Conservation (phyloP, 2,113 vertebrate species). For the Gobiocypris rarus region DNA sequence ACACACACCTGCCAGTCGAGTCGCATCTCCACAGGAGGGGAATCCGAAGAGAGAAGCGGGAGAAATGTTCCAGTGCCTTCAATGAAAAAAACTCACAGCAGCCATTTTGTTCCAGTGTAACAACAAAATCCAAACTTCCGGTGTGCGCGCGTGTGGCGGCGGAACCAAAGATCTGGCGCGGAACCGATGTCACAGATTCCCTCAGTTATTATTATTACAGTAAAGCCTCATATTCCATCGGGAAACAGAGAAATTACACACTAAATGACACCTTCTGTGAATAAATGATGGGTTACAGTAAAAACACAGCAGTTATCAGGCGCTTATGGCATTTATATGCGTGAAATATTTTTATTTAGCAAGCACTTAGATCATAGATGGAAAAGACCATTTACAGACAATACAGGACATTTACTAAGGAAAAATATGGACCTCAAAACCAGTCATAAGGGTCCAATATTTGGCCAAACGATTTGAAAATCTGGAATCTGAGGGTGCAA, state of each 20-base stretch:
- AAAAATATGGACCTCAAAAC: too few relatives aligned
- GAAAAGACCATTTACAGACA: too few relatives aligned
- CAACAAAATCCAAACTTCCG: conserved; percentile 84
- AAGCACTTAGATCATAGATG: too few relatives aligned
- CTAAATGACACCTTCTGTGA: neutral
- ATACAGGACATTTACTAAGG: too few relatives aligned
- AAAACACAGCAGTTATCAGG: neutral
- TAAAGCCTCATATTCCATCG: neutral
- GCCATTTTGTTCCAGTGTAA: conserved; percentile 85
- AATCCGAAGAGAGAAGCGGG: conserved; percentile 66
- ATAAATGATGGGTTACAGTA: neutral
- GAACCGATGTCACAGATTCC: neutral
- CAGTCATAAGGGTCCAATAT: too few relatives aligned
- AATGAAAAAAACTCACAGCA: conserved; percentile 81
- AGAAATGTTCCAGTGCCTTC: conserved; percentile 75
- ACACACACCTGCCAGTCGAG: conserved; percentile 69
- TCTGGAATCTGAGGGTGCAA: too few relatives aligned
- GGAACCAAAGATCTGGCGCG: conserved; percentile 46
- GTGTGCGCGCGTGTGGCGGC: conserved; percentile 63
- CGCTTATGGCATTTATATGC: too few relatives aligned
- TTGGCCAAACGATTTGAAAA: too few relatives aligned
- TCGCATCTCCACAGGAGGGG: conserved; percentile 71
- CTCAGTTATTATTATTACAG: neutral
- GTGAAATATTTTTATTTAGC: too few relatives aligned
- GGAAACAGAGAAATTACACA: neutral